These are phyloP conservation scores for Isurus oxyrinchus DNA, from an alignment of 2,113 vertebrate species.

Conservation along the genomic window DNA sequence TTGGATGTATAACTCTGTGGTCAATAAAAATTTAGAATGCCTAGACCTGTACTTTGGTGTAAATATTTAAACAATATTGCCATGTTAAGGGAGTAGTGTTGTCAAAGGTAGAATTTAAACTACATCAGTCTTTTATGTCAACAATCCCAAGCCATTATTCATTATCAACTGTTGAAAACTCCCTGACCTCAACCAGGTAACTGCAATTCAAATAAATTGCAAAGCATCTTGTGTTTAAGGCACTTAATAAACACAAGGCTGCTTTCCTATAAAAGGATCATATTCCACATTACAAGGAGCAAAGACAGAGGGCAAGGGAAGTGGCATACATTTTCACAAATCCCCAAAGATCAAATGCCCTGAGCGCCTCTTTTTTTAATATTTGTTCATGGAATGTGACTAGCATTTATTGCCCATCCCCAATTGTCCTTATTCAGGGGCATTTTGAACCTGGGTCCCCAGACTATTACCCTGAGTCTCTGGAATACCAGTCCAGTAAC, in stretches of 20 bases:
- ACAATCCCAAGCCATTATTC: too few relatives aligned
- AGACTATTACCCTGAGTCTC: too few relatives aligned
- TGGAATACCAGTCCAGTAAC: too few relatives aligned
- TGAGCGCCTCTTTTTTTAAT: too few relatives aligned
- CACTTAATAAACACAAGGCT: background rate
- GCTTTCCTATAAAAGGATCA: background rate
- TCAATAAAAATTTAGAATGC: background rate
- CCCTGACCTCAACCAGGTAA: background rate
- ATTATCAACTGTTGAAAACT: background rate
- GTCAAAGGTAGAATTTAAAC: background rate
- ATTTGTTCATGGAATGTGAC: too few relatives aligned
- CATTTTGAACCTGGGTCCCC: too few relatives aligned
- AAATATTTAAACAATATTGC: background rate
- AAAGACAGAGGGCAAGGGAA: background rate
- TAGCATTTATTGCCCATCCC: too few relatives aligned
- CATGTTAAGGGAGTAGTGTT: background rate
- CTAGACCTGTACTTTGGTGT: background rate
- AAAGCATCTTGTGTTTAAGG: background rate
- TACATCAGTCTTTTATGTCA: background rate
- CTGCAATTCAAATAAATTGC: background rate
- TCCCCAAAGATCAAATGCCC: too few relatives aligned
- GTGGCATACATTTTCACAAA: too few relatives aligned
- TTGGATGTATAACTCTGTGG: background rate
- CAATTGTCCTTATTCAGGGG: too few relatives aligned
- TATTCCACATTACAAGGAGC: background rate